These are phyloP conservation scores for Andrena hattorfiana DNA, from an alignment of 2,888 invertebrate species.

Conservation along the genomic window DNA sequence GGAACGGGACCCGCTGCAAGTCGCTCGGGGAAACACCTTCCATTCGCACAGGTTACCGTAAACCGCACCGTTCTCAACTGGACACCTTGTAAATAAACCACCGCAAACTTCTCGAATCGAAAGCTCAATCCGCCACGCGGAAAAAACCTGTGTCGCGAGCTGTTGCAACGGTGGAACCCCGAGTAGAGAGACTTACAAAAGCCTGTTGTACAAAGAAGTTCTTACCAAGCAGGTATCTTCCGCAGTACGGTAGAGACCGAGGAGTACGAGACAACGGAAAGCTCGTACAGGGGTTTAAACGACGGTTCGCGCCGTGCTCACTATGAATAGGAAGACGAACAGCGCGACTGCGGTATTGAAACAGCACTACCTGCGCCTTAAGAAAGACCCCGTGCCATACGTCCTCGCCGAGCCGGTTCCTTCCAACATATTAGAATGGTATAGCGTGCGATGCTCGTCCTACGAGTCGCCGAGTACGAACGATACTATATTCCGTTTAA, in stretches of 20 bases:
- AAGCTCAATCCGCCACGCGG: not conserved
- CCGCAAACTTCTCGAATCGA: not conserved
- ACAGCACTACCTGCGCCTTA: slow-evolving; percentile 97
- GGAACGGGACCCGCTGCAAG: slow-evolving; percentile 19
- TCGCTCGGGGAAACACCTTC: not conserved
- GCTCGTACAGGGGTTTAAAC: not conserved
- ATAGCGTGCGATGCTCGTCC: slow-evolving; percentile 65
- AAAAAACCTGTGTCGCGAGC: not conserved
- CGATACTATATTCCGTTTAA: not conserved
- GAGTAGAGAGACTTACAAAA: not conserved
- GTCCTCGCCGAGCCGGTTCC: slow-evolving; percentile 97
- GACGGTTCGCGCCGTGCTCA: slow-evolving; percentile 56
- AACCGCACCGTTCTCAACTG: not conserved
- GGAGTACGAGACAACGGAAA: not conserved
- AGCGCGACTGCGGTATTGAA: slow-evolving; percentile 94
- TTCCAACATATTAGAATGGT: slow-evolving; percentile 99
- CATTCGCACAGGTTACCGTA: not conserved
- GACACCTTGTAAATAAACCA: not conserved
- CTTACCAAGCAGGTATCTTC: not conserved
- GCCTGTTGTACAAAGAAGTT: not conserved
- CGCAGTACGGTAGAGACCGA: not conserved
- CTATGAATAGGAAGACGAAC: slow-evolving; percentile 87
- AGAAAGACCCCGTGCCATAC: slow-evolving; percentile 98
- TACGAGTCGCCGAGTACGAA: not conserved
- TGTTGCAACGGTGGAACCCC: too few relatives aligned